Evolutionary conservation across 2,888 invertebrate species (phyloP).

Genomic region (Hirtodrosophila alboralis): DNA sequence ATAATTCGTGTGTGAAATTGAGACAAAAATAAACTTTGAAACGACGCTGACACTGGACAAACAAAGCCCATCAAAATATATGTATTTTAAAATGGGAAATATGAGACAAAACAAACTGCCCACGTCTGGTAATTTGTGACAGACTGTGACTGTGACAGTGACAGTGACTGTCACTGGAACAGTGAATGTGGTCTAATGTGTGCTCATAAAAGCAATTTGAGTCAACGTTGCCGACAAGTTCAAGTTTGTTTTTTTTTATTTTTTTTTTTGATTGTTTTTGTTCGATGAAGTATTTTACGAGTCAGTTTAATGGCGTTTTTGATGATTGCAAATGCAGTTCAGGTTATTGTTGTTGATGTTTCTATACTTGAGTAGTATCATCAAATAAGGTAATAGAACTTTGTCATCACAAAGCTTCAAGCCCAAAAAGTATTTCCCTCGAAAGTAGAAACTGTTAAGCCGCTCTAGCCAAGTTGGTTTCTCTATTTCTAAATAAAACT

Average conservation of each 20-base stretch:
- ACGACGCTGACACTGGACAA: conserved; percentile 23
- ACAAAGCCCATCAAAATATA: conserved; percentile 1
- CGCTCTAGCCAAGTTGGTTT: no score
- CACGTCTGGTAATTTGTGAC: conserved; percentile 10
- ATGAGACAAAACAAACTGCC: conserved; percentile 10
- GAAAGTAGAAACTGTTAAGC: no score
- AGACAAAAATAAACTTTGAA: conserved; percentile 22
- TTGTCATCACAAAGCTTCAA: no score
- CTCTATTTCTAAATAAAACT: no score
- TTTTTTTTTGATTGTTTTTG: conserved; percentile 22
- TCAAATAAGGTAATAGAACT: no score
- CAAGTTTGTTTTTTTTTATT: conserved; percentile 1
- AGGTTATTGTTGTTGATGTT: no score
- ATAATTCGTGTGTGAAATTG: conserved; percentile 31
- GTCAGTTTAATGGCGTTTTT: conserved; percentile 32
- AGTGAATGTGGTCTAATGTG: conserved; percentile 12
- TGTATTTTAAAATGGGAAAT: conserved; percentile 4
- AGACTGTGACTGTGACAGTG: conserved; percentile 4
- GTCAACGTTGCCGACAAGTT: conserved; percentile 10
- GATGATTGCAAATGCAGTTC: conserved; percentile 7
- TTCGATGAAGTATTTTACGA: conserved; percentile 22
- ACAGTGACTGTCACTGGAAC: conserved; percentile 9
- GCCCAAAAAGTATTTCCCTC: no score
- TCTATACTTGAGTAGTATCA: no score
- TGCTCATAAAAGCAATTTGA: conserved; percentile 8